Conservation (phyloP, 2,797 vertebrate species). For the Lates japonicus region DNA sequence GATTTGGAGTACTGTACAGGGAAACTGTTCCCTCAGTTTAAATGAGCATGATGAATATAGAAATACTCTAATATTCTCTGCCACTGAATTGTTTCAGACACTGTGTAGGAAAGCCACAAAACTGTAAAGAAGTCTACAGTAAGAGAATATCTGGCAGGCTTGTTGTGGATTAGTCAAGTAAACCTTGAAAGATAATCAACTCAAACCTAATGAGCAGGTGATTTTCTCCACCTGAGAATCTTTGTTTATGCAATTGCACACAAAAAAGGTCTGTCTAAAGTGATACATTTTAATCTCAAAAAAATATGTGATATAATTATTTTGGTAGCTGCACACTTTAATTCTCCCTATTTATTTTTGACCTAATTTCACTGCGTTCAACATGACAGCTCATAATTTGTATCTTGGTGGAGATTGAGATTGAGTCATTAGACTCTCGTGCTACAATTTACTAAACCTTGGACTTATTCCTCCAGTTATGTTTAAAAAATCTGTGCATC, state of each 20-base stretch:
- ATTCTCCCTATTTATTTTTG: conserved; percentile 42
- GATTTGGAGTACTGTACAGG: neutral
- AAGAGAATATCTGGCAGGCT: conserved; percentile 34
- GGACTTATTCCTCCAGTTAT: neutral
- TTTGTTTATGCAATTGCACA: conserved; percentile 37
- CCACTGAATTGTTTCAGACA: conserved; percentile 25
- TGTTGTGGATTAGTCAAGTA: conserved; percentile 69
- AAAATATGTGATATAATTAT: conserved; percentile 47
- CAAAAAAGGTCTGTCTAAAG: conserved; percentile 23
- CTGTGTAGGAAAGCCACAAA: conserved; percentile 12
- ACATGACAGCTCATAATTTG: conserved; percentile 28
- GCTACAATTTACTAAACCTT: conserved; percentile 2
- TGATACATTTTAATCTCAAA: conserved; percentile 39
- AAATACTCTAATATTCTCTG: conserved; percentile 16
- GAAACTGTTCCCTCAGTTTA: conserved; percentile 7
- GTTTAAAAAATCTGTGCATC: neutral
- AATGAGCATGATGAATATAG: conserved; percentile 18
- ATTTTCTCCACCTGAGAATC: conserved; percentile 43
- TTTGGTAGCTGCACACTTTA: conserved; percentile 43
- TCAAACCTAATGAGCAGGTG: conserved; percentile 35
- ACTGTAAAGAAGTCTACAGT: conserved; percentile 20
- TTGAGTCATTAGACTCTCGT: too few relatives aligned
- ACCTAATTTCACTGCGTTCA: conserved; percentile 38
- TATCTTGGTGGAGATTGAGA: conserved; percentile 19
- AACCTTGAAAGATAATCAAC: conserved; percentile 70